Evolutionary conservation across 2,888 invertebrate species (phyloP), one percentile per base, ranked within the genome.

Genomic region (Lithophane socia): DNA sequence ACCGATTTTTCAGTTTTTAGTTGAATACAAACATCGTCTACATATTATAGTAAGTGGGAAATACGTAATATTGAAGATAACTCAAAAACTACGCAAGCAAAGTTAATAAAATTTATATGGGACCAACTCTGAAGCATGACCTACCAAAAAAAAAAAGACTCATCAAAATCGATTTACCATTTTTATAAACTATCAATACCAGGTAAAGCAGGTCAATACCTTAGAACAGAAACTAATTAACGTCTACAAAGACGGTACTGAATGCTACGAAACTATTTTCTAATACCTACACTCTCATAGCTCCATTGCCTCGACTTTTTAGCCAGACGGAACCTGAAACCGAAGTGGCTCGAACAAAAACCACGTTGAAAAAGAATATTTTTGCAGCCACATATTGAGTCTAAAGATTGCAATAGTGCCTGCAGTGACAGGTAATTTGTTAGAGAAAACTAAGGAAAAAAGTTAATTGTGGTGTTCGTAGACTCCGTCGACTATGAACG

Each of bases 341-440:
- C 49, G 37, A 60, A 80, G 73, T 80, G 47, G 49, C 44, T 73
- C n/a, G 9, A 56, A 63, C 64, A 80, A 80, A 83, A 86, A 75
- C 49, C 56, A 61, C 61, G n/a, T 60, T 69, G 29, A 49, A 74
- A 80, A 76, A 75, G 37, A 81, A 78, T 68, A 73, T 65, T 76
- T 83, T 81, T 67, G 52, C 69, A 61, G 47, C 66, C 67, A 83
- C 75, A 78, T 86, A 85, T 85, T 73, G 74, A 83, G 73, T 83
- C 63, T 76, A 70, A 78, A 77, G 84, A 83, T 86, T 70, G 84
- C 77, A 83, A 80, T 75, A 83, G 80, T 75, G 80, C 64, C 75
- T 78, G 72, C 83, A 76, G 78, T 85, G 86, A 81, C 86, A 83
- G 78, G 83, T 86, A 85, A 83, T 85, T 85, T 85, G 78, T 78